A percentile compares a stretch with the other conserved stretches of the same genome.
These are phyloP conservation scores for Drosophila kikkawai DNA, from an alignment of 1,140 invertebrate genomes.

Conservation along the genomic window DNA sequence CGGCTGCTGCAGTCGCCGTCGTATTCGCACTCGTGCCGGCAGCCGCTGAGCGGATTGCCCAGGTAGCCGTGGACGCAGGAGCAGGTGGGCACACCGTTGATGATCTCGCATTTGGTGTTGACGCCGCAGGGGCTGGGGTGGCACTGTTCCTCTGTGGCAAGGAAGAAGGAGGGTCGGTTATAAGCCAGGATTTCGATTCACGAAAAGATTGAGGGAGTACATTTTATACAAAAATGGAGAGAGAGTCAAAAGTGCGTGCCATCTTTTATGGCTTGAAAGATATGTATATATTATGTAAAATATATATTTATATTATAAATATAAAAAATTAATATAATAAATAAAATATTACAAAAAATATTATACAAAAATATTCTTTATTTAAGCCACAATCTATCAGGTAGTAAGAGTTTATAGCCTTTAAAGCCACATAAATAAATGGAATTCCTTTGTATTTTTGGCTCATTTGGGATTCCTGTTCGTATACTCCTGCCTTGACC, in stretches of 20 bases:
- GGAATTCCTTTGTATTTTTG: neutral
- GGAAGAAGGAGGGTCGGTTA: neutral
- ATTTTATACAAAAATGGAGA: too few relatives aligned
- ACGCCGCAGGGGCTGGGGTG: conserved; percentile 91
- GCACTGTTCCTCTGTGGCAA: conserved; percentile 89
- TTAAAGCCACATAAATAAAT: neutral
- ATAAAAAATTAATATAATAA: too few relatives aligned
- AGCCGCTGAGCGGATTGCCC: conserved; percentile 91
- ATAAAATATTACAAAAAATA: too few relatives aligned
- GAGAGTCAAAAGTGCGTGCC: too few relatives aligned
- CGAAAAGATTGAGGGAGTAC: neutral
- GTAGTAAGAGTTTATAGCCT: neutral
- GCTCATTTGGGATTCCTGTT: conserved; percentile 3
- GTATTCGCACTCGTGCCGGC: conserved; percentile 89
- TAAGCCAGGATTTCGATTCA: neutral
- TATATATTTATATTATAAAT: too few relatives aligned
- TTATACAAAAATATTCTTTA: neutral
- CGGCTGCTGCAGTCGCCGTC: conserved; percentile 90
- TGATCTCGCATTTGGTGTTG: conserved; percentile 92
- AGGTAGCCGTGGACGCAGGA: conserved; percentile 89
- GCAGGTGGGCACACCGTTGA: conserved; percentile 91
- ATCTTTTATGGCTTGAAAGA: neutral
- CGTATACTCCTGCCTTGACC: neutral
- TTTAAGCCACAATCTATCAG: too few relatives aligned
- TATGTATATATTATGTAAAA: neutral